Conservation (phyloP, 2,888 invertebrate species). For the Eurytoma adleriae region DNA sequence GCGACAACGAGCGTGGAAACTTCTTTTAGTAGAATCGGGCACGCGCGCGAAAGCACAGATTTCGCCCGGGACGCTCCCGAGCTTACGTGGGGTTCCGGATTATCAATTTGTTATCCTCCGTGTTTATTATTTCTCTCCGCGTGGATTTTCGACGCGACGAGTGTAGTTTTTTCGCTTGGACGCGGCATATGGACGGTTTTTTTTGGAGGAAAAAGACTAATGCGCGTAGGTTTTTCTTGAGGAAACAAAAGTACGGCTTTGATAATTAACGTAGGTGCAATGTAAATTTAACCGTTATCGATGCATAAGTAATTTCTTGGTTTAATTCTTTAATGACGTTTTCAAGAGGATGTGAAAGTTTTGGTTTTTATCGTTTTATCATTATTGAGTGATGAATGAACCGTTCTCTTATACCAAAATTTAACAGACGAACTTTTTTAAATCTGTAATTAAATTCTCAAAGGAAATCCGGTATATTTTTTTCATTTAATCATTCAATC, state of each 20-base stretch:
- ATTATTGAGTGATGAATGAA: no score
- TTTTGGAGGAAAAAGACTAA: constrained; percentile 22
- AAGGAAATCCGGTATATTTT: no score
- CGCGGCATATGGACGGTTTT: constrained; percentile 19
- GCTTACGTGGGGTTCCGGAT: constrained; percentile 70
- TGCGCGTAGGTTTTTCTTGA: constrained; percentile 17
- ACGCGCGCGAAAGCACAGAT: constrained; percentile 64
- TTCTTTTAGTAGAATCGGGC: constrained; percentile 64
- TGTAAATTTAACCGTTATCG: constrained; percentile 14
- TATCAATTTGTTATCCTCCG: constrained; percentile 74
- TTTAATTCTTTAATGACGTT: no score
- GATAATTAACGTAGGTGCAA: constrained; percentile 6
- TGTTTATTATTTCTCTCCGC: constrained; percentile 55
- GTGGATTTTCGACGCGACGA: constrained; percentile 28
- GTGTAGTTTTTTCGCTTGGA: neutral
- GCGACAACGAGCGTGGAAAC: constrained; percentile 75
- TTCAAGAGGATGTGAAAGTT: no score
- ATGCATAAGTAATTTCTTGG: neutral
- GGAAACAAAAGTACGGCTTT: constrained; percentile 4
- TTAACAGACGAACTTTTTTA: no score
- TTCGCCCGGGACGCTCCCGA: constrained; percentile 57
- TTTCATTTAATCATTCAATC: no score
- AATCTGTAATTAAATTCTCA: no score
- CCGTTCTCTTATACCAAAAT: no score
- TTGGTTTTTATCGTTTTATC: no score